Evolutionary conservation across 1,140 invertebrate genomes (phyloP), one percentile per base, ranked within the genome.

Genomic region (Stegodyphus dumicola): DNA sequence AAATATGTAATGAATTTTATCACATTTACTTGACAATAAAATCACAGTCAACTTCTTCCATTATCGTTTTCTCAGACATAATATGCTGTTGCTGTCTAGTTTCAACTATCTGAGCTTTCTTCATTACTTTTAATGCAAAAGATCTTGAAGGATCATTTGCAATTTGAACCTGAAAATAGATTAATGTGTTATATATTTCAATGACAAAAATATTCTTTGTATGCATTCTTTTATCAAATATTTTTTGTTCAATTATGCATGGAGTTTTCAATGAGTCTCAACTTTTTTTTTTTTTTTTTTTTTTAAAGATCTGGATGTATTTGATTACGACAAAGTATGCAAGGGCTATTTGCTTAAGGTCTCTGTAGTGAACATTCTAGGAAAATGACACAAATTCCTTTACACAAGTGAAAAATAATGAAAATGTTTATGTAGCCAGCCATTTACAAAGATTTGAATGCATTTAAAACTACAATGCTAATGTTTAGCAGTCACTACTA

Each of bases 61-160:
- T 99, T 56, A 99, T 99, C 90, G 97, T 95, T 90, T 99, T 99
- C 91, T 99, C 98, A 71, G 97, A 98, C 95, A 99, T 98, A 75
- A 99, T 99, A 90, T 99, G 98, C 89, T 99, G 97, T 90, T 99
- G 97, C 90, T 99, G 98, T 75, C 97, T 92, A 0, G 98, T 99
- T 90, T 99, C 97, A 64, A 99, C 98, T 89, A 99, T 99, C 92
- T 99, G 95, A 86, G 96, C 95, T 90, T 99, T 99, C 91, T 99
- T 99, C 95, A 99, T 97, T 89, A 98, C 96, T 90, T 99, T 99
- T 86, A 99, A 91, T 0, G 98, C 98, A 90, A 97, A 99, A 0
- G 97, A 97, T 79, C 95, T 92, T n/a, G 90, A 91, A 7, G 92
- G 92, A 88, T 98, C 96, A 49, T 94, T 94, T 85, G 80, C 78